A percentile compares a stretch with the other conserved stretches of the same genome.
phyloP scores from a whole-genome alignment of 2,888 invertebrate species.

The Coleophora deauratella region DNA sequence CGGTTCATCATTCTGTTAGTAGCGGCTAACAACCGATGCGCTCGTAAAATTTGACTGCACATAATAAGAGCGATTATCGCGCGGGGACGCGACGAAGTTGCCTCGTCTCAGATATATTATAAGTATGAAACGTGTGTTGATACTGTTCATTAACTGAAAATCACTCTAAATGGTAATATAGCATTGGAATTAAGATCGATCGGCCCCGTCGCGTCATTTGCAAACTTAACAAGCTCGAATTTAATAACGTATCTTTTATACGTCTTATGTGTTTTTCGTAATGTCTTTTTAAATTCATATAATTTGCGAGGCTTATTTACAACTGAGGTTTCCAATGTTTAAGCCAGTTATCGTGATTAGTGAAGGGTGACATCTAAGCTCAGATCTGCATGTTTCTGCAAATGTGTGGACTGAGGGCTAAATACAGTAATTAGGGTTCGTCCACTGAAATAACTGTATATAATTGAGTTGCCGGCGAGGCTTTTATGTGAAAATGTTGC shows the following conservation, averaged over 20 bases:
- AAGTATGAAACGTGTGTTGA: slow-evolving; percentile 33
- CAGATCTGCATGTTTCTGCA: slow-evolving; percentile 50
- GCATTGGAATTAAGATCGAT: slow-evolving; percentile 39
- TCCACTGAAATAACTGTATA: slow-evolving; percentile 64
- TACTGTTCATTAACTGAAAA: slow-evolving; percentile 65
- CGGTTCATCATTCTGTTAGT: slow-evolving; percentile 57
- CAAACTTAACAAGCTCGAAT: slow-evolving; percentile 54
- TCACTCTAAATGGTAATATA: slow-evolving; percentile 64
- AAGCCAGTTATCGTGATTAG: neutral
- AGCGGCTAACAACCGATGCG: slow-evolving; percentile 59
- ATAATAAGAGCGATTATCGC: slow-evolving; percentile 66
- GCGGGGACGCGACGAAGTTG: slow-evolving; percentile 35
- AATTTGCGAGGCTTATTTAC: slow-evolving; percentile 18
- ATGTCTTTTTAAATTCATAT: slow-evolving; percentile 43
- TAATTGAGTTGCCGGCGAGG: slow-evolving; percentile 57
- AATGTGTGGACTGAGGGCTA: slow-evolving; percentile 49
- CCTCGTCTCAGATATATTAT: slow-evolving; percentile 23
- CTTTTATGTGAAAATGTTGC: slow-evolving; percentile 64
- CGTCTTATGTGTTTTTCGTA: slow-evolving; percentile 38
- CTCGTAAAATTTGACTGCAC: slow-evolving; percentile 71
- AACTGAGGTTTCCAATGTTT: too few species aligned
- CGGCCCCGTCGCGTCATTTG: slow-evolving; percentile 28
- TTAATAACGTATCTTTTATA: slow-evolving; percentile 51
- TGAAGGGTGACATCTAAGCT: slow-evolving; percentile 19
- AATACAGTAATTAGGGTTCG: slow-evolving; percentile 57